phyloP scores from a whole-genome alignment of 2,113 vertebrate genomes.

The Drymodes brunneopygia region DNA sequence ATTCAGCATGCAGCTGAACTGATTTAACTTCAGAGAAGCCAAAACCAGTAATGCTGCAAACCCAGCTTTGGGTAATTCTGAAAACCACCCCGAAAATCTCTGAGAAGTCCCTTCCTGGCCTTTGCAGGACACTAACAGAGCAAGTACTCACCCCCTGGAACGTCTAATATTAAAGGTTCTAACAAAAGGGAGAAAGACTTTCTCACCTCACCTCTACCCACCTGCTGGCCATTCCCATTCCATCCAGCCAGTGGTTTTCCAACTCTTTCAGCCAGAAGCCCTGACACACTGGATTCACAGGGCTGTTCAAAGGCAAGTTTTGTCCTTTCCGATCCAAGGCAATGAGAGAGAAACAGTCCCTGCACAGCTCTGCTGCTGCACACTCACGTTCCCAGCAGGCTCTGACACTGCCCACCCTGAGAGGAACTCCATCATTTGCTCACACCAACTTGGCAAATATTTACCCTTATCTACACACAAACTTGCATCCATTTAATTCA shows the following conservation, averaged over 20 bases:
- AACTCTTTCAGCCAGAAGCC: not conserved
- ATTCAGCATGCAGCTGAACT: rapidly evolving
- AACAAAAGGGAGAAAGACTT: not conserved
- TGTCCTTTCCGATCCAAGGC: not conserved
- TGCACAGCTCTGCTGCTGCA: rapidly evolving
- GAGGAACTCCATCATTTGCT: not conserved
- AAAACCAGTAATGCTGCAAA: not conserved
- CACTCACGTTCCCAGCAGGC: rapidly evolving
- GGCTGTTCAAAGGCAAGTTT: not conserved
- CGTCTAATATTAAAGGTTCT: not conserved
- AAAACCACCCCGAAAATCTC: not conserved
- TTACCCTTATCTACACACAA: not conserved
- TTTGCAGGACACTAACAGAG: not conserved
- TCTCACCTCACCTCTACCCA: not conserved
- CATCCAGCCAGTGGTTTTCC: not conserved
- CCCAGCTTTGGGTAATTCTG: not conserved
- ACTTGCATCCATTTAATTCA: not conserved
- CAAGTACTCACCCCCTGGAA: not conserved
- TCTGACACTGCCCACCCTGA: not conserved
- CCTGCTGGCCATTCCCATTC: not conserved
- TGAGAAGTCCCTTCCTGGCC: not conserved
- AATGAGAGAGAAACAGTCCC: not conserved
- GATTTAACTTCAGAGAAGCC: not conserved
- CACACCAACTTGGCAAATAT: rapidly evolving
- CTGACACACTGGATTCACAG: rapidly evolving